Conservation (phyloP, 2,113 vertebrate species). For the Marcusenius ussheri region DNA sequence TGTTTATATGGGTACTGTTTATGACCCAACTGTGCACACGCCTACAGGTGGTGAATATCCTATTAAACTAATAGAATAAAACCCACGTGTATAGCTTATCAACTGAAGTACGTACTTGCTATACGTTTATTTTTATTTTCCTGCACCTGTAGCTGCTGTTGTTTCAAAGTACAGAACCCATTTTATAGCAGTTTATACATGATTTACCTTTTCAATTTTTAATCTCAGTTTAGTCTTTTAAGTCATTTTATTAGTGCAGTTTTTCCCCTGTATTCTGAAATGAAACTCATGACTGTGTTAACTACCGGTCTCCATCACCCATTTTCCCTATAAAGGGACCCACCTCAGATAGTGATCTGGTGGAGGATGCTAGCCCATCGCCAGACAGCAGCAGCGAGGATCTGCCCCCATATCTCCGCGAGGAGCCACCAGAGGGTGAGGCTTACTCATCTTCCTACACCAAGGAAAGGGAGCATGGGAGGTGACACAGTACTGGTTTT, state of each 20-base stretch:
- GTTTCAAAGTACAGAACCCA: not conserved
- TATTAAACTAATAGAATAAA: not conserved
- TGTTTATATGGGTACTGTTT: not conserved
- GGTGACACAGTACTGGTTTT: not conserved
- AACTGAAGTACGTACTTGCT: not conserved
- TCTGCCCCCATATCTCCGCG: conserved; percentile 42
- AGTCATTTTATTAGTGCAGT: not conserved
- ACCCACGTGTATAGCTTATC: not conserved
- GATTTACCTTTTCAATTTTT: not conserved
- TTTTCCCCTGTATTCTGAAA: not conserved
- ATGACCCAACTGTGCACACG: not conserved
- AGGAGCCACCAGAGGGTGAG: conserved; percentile 46
- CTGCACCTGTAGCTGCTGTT: not conserved
- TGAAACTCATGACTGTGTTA: not conserved
- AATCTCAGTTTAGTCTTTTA: not conserved
- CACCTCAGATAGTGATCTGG: conserved; percentile 32
- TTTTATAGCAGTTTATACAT: not conserved
- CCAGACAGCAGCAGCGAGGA: conserved; percentile 33
- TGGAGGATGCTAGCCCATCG: conserved; percentile 29
- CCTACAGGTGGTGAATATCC: not conserved
- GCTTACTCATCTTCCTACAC: not conserved
- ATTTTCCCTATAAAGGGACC: conserved; percentile 30
- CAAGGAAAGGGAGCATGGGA: not conserved
- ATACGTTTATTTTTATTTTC: not conserved
- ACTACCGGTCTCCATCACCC: not conserved